Evolutionary conservation across 2,888 invertebrate genomes (phyloP).

Genomic region (Chymomyza amoena): DNA sequence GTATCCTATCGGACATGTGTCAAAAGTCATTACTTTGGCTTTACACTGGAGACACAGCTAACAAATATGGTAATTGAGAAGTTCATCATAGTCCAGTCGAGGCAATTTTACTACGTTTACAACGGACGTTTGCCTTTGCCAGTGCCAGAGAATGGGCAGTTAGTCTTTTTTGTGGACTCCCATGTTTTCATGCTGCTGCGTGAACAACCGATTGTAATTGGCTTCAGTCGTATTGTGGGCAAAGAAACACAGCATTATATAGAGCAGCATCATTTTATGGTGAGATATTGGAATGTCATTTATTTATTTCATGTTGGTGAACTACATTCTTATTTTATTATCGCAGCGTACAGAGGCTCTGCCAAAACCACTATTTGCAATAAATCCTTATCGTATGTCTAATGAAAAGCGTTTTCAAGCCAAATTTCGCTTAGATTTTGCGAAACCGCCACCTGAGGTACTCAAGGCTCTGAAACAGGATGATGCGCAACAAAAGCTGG

Average conservation of each 20-base stretch:
- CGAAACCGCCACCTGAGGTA: slow-evolving; percentile 44
- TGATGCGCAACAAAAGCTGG: slow-evolving; percentile 27
- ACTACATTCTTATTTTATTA: slow-evolving; percentile 2
- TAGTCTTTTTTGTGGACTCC: slow-evolving; percentile 71
- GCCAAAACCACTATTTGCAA: slow-evolving; percentile 58
- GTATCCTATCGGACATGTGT: slow-evolving; percentile 70
- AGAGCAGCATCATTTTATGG: slow-evolving; percentile 76
- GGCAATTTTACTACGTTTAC: slow-evolving; percentile 69
- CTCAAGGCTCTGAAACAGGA: slow-evolving; percentile 39
- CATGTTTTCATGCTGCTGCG: slow-evolving; percentile 68
- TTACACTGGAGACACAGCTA: slow-evolving; percentile 59
- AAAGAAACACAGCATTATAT: slow-evolving; percentile 46
- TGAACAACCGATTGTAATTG: slow-evolving; percentile 74
- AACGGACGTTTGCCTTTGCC: slow-evolving; percentile 60
- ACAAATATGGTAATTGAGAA: slow-evolving; percentile 68
- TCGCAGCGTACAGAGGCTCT: slow-evolving; percentile 56
- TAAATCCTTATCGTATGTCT: slow-evolving; percentile 60
- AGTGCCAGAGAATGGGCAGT: slow-evolving; percentile 39
- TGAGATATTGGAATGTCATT: slow-evolving; percentile 26
- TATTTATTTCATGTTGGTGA: not conserved
- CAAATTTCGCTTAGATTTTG: slow-evolving; percentile 25
- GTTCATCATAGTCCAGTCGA: slow-evolving; percentile 72
- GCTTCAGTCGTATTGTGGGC: slow-evolving; percentile 48
- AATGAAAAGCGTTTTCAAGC: slow-evolving; percentile 37
- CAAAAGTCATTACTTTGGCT: slow-evolving; percentile 73